A percentile compares a stretch with the other conserved stretches of the same genome.
Conservation (phyloP, 2,888 invertebrate species). For the Cancer borealis region DNA sequence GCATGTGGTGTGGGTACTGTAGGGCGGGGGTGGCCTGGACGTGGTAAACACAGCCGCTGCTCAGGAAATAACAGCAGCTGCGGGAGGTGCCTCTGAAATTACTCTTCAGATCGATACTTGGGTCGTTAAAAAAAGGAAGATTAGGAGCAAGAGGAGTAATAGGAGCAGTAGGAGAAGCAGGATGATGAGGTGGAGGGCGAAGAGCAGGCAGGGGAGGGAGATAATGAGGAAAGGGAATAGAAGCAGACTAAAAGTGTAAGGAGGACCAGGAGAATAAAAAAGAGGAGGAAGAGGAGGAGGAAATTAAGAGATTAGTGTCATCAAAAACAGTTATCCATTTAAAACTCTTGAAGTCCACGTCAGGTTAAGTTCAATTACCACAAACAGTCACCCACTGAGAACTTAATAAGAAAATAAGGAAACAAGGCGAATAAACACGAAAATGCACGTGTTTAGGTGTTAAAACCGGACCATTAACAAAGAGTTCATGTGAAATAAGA, state of each 20-base stretch:
- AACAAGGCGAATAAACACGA: too few species aligned
- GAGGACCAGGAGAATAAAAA: not conserved
- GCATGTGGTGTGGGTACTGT: too few species aligned
- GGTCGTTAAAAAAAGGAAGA: not conserved
- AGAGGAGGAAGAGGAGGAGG: not conserved
- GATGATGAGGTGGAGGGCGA: not conserved
- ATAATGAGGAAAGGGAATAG: not conserved
- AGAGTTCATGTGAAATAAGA: too few species aligned
- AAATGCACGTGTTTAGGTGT: too few species aligned
- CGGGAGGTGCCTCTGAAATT: not conserved
- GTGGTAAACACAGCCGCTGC: slow-evolving; percentile 11
- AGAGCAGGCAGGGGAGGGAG: not conserved
- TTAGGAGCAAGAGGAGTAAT: not conserved
- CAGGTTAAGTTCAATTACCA: not conserved
- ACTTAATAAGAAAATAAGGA: too few species aligned
- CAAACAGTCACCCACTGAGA: not conserved
- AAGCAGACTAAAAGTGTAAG: not conserved
- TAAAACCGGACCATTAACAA: too few species aligned
- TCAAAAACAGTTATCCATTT: not conserved
- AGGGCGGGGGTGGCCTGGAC: not conserved
- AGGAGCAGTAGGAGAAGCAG: not conserved
- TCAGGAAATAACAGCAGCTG: slow-evolving; percentile 20
- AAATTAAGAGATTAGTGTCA: not conserved
- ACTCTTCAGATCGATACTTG: not conserved
- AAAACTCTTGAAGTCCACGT: not conserved